Conservation (phyloP, 2,888 invertebrate genomes). For the Hedychridium roseum region DNA sequence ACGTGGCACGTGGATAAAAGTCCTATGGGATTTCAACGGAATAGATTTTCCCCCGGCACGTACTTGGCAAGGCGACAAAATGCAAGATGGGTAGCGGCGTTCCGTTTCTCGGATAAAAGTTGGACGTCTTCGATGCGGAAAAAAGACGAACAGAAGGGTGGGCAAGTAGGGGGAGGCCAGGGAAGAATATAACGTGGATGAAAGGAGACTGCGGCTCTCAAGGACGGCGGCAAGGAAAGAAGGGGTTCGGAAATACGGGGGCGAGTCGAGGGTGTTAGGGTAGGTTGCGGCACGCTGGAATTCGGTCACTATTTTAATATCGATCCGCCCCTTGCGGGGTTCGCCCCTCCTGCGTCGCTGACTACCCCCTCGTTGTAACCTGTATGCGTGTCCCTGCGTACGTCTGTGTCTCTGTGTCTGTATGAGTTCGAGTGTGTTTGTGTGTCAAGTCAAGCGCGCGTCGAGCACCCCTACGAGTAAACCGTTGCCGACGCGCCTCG, state of each 20-base stretch:
- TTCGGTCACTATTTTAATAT: constrained; percentile 64
- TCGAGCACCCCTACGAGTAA: too few relatives aligned
- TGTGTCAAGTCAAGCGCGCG: too few relatives aligned
- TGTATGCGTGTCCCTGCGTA: not conserved
- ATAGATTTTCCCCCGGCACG: too few relatives aligned
- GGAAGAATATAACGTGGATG: not conserved
- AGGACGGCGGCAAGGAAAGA: constrained; percentile 17
- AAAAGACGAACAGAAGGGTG: constrained; percentile 22
- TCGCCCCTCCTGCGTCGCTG: constrained; percentile 17
- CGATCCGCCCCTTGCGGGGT: constrained; percentile 49
- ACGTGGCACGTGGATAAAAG: too few relatives aligned
- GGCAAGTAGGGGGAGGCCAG: constrained; percentile 5
- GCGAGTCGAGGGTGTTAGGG: constrained; percentile 50
- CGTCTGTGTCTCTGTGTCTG: not conserved
- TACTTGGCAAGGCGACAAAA: too few relatives aligned
- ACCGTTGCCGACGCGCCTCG: too few relatives aligned
- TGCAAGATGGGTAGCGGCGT: too few relatives aligned
- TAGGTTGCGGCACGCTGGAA: constrained; percentile 59
- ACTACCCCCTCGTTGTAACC: constrained; percentile 2
- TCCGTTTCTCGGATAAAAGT: too few relatives aligned
- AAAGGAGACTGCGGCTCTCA: constrained; percentile 13
- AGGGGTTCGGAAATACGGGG: constrained; percentile 33
- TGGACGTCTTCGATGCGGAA: too few relatives aligned
- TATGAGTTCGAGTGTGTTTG: not conserved
- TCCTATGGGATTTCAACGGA: too few relatives aligned